Percentiles rank a stretch among this genome's conserved stretches.
Conservation (phyloP, 2,888 invertebrate genomes). For the Ditula angustiorana region DNA sequence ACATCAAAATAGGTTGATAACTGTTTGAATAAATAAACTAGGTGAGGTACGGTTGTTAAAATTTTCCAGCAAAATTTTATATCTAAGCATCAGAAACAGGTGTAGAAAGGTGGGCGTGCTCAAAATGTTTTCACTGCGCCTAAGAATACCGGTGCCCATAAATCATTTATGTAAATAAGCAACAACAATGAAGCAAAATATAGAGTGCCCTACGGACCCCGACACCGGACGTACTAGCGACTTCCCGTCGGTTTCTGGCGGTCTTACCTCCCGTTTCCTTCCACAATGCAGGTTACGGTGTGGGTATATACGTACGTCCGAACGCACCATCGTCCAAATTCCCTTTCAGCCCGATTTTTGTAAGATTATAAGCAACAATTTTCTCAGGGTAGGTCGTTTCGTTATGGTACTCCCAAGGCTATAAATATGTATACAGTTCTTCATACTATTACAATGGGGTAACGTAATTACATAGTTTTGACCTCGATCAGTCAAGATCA, state of each 20-base stretch:
- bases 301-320: neutral
- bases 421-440: too few species aligned
- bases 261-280: slow-evolving; percentile 67
- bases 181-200: slow-evolving; percentile 72
- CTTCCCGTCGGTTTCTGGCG: slow-evolving; percentile 67
- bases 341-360: neutral
- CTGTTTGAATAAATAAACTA: neutral
- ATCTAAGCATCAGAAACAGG: slow-evolving; percentile 8
- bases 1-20: neutral
- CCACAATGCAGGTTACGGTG: slow-evolving; percentile 25
- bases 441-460: too few species aligned
- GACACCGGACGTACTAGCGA: slow-evolving; percentile 66
- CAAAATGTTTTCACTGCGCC: slow-evolving; percentile 46
- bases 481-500: too few species aligned
- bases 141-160: slow-evolving; percentile 61
- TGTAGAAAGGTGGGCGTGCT: slow-evolving; percentile 26
- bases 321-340: neutral
- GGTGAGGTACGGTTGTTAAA: neutral
- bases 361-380: neutral
- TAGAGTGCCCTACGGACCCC: slow-evolving; percentile 62
- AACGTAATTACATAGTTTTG: too few species aligned
- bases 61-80: neutral
- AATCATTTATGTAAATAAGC: slow-evolving; percentile 75
- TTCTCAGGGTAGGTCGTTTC: neutral
- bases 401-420: too few species aligned